These are phyloP conservation scores for Choreutis nemorana DNA, from an alignment of 2,888 invertebrate species.

Conservation along the genomic window DNA sequence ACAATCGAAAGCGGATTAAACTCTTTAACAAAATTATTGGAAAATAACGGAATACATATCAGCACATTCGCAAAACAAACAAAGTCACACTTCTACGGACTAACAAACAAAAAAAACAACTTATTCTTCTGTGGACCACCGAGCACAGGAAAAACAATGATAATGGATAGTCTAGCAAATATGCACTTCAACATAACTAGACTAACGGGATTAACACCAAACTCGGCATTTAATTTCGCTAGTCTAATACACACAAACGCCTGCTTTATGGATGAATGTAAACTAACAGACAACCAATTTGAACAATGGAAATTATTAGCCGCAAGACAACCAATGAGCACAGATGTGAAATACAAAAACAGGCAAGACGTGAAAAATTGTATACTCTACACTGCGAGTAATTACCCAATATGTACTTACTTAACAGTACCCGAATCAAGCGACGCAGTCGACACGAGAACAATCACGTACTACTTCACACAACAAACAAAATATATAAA, in stretches of 20 bases:
- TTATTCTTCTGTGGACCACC: conserved; percentile 13
- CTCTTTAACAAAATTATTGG: no score
- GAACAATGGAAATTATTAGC: conserved; percentile 23
- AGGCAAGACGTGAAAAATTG: background rate
- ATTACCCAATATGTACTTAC: conserved; percentile 6
- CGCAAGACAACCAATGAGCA: conserved; percentile 14
- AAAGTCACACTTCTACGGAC: conserved; percentile 5
- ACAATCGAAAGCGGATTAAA: no score
- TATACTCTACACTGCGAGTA: conserved; percentile 4
- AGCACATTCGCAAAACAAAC: background rate
- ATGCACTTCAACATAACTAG: conserved; percentile 14
- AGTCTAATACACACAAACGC: no score
- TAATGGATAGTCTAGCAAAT: conserved; percentile 15
- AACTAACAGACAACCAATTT: conserved; percentile 21
- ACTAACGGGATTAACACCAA: conserved; percentile 16
- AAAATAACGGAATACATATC: background rate
- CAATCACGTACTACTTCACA: no score
- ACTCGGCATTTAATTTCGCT: no score
- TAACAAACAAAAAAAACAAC: conserved; percentile 10
- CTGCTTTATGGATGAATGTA: conserved; percentile 21
- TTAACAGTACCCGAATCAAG: conserved; percentile 2
- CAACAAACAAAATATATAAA: no score
- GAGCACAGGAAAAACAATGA: conserved; percentile 15
- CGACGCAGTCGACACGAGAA: conserved; percentile 1
- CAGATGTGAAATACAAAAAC: conserved; percentile 13